phyloP scores from a whole-genome alignment of 2,797 vertebrate species.

The Epinephelus awoara region DNA sequence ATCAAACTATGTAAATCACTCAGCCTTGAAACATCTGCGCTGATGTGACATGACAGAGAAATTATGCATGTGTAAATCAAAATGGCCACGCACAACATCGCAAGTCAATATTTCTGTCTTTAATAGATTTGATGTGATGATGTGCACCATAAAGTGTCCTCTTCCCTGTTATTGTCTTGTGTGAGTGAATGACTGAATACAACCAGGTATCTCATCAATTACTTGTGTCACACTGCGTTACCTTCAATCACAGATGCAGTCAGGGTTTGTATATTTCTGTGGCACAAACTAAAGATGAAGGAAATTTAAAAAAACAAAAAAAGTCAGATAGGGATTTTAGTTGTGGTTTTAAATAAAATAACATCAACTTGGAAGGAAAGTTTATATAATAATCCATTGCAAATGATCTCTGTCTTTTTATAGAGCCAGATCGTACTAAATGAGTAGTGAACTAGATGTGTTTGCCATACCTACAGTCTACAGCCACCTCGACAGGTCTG shows the following conservation, averaged over 20 bases:
- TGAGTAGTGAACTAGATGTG: not conserved
- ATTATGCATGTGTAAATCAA: slow-evolving; percentile 39
- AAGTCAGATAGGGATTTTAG: not conserved
- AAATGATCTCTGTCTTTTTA: not conserved
- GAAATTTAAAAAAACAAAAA: not conserved
- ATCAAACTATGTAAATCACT: slow-evolving; percentile 33
- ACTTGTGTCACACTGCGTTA: slow-evolving; percentile 17
- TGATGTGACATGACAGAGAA: slow-evolving; percentile 46
- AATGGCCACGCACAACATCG: slow-evolving; percentile 21
- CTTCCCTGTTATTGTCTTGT: slow-evolving; percentile 20
- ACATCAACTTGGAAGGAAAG: not conserved
- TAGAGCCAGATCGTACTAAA: not conserved
- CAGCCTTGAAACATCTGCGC: slow-evolving; percentile 36
- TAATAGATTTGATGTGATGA: slow-evolving; percentile 39
- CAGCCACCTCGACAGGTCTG: not conserved
- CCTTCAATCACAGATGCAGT: slow-evolving; percentile 48
- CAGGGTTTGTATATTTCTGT: slow-evolving; percentile 41
- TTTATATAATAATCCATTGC: not conserved
- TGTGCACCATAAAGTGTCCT: slow-evolving; percentile 17
- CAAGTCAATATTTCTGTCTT: slow-evolving; percentile 34
- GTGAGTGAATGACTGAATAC: slow-evolving; percentile 18
- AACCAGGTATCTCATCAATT: slow-evolving; percentile 38
- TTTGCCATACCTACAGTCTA: not conserved
- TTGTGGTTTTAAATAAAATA: not conserved
- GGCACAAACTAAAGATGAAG: slow-evolving; percentile 43